Evolutionary conservation across 1,140 invertebrate species (phyloP), one percentile per base, ranked within the genome.

Genomic region (Gonatopus flavifemur): DNA sequence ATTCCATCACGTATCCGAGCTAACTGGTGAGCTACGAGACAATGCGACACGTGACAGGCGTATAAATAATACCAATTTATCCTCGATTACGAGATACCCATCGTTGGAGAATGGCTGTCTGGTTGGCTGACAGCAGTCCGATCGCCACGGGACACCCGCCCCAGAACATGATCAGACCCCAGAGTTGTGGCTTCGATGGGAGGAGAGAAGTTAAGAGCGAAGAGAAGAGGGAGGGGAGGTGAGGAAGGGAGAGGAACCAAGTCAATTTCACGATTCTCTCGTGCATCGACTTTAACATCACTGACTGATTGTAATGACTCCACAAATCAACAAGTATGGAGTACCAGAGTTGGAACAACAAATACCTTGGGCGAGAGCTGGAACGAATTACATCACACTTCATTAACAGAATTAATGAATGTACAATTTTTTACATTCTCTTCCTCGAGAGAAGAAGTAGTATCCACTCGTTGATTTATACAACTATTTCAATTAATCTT

Each of bases 31-130:
- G 41, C 36, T 46, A 49, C 62, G 59, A 65, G 64, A 69, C 67
- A 69, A 69, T 69, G 60, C 65, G 60, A 55, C 60, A 40, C 59
- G 64, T 64, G 67, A 67, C 55, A 59, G 53, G 67, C 57, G 58
- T 69, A 70, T 70, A 69, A 69, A 69, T 70, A 67, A 67, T 54
- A 55, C 52, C 64, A 66, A 70, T 70, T 70, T 70, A 70, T 69
- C 56, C 58, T 58, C 66, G 64, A 49, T 55, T 59, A 67, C 57
- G 51, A 64, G 66, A 69, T 69, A 67, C 57, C 57, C 64, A 69
- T 69, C 67, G 66, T 36, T 49, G 22, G 24, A 25, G 37, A 38
- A 42, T 42, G 48, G 16, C 28, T 48, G 48, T 49, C 44, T 56
- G 51, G 46, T 43, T 37, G 40, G 30, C 39, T 22, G 35, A 28